Evolutionary conservation across 2,888 invertebrate species (phyloP).

Genomic region (Drosophila neutralis): DNA sequence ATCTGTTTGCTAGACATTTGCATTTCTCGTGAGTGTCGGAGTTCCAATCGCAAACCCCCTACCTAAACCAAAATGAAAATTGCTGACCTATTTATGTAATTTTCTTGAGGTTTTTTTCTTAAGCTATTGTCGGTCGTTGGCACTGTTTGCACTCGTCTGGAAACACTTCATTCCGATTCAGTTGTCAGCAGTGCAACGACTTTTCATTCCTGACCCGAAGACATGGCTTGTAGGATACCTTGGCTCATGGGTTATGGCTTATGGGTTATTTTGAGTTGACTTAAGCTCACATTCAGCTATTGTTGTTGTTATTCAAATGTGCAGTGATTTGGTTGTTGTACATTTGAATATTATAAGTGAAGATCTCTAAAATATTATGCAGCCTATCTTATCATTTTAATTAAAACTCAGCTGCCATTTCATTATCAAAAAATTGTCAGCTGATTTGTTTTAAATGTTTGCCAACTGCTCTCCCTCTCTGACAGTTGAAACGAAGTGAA

Average conservation of each 20-base stretch:
- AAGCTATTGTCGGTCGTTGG: slow-evolving; percentile 12
- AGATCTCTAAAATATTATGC: neutral
- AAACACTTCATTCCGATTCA: slow-evolving; percentile 74
- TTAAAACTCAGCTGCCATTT: neutral
- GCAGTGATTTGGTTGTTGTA: neutral
- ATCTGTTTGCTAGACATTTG: slow-evolving; percentile 65
- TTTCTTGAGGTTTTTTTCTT: slow-evolving; percentile 37
- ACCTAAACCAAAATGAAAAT: slow-evolving; percentile 29
- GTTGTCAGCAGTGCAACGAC: slow-evolving; percentile 60
- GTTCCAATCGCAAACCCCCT: slow-evolving; percentile 1
- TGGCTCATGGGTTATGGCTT: slow-evolving; percentile 1
- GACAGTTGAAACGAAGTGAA: slow-evolving; percentile 6
- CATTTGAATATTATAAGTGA: neutral
- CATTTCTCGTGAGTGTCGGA: slow-evolving; percentile 50
- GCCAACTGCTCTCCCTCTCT: neutral
- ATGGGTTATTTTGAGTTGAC: slow-evolving; percentile 5
- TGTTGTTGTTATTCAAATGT: neutral
- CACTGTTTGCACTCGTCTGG: slow-evolving; percentile 59
- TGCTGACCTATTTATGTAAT: slow-evolving; percentile 68
- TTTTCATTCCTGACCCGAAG: slow-evolving; percentile 22
- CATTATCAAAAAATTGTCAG: neutral
- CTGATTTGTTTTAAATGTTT: neutral
- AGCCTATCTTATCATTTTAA: neutral
- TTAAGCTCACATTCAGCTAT: neutral
- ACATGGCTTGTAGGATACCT: slow-evolving; percentile 25